These are phyloP conservation scores for Tetranychus truncatus DNA, from an alignment of 2,888 invertebrate genomes.

Conservation along the genomic window DNA sequence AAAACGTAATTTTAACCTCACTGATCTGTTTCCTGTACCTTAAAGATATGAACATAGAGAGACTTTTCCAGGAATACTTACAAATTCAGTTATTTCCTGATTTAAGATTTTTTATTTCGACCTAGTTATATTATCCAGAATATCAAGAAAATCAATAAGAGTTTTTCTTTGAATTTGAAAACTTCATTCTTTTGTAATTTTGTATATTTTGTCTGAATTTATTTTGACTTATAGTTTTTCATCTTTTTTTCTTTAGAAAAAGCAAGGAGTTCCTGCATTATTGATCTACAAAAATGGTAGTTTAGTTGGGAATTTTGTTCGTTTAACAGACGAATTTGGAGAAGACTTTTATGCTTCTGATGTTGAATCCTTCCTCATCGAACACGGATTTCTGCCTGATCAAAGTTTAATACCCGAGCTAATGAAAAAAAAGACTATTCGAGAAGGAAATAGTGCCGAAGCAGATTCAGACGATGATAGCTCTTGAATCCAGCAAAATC, in stretches of 20 bases:
- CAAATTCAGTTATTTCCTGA: too few species aligned
- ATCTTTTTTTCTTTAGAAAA: slow-evolving; percentile 35
- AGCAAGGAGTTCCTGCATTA: slow-evolving; percentile 72
- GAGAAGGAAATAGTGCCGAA: neutral
- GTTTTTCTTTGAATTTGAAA: too few species aligned
- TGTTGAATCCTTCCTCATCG: slow-evolving; percentile 70
- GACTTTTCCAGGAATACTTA: too few species aligned
- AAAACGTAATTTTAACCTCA: too few species aligned
- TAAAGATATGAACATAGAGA: too few species aligned
- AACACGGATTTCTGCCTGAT: slow-evolving; percentile 34
- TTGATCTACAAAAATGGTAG: slow-evolving; percentile 71
- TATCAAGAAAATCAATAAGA: too few species aligned
- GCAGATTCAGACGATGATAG: neutral
- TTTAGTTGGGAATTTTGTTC: slow-evolving; percentile 76
- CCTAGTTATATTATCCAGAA: too few species aligned
- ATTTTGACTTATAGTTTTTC: neutral
- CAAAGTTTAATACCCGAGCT: slow-evolving; percentile 16
- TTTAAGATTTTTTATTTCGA: too few species aligned
- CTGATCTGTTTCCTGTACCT: too few species aligned
- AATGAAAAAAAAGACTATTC: neutral
- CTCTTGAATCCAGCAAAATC: too few species aligned
- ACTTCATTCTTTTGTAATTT: too few species aligned
- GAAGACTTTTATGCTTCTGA: slow-evolving; percentile 74
- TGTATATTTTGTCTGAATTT: neutral
- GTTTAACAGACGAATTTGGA: slow-evolving; percentile 65